Evolutionary conservation across 1,140 invertebrate genomes (phyloP).

Genomic region (Eumeta japonica): DNA sequence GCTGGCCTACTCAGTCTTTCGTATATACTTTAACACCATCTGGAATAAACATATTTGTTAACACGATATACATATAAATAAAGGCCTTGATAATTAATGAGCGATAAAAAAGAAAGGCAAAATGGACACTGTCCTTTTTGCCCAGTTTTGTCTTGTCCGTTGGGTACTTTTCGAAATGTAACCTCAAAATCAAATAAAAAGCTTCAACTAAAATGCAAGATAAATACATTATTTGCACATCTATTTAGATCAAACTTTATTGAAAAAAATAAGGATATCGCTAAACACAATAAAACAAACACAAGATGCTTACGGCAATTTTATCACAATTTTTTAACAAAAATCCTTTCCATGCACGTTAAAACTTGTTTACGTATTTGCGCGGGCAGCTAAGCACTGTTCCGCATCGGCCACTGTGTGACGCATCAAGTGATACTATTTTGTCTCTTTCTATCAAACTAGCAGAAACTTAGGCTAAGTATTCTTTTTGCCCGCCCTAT

Average conservation of each 20-base stretch:
- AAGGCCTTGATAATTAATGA: too few relatives aligned
- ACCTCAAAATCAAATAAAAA: neutral
- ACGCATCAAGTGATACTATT: neutral
- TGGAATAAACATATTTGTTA: neutral
- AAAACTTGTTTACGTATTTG: neutral
- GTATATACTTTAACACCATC: neutral
- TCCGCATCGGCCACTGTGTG: too few relatives aligned
- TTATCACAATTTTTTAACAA: neutral
- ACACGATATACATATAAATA: too few relatives aligned
- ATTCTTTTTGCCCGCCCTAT: slow-evolving; percentile 3
- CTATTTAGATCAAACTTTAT: too few relatives aligned
- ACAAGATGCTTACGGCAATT: neutral
- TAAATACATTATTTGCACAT: too few relatives aligned
- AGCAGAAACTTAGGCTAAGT: neutral
- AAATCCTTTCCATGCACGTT: neutral
- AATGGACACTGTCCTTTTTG: slow-evolving; percentile 4
- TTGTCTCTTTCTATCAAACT: slow-evolving; percentile 2
- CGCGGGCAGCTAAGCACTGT: too few relatives aligned
- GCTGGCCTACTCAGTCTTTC: neutral
- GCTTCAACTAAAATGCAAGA: neutral
- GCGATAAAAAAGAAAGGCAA: neutral
- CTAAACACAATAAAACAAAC: too few relatives aligned
- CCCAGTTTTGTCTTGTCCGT: slow-evolving; percentile 3
- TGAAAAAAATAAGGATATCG: too few relatives aligned
- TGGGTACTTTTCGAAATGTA: neutral